These are phyloP conservation scores for Aspidiotus rigidus DNA, from an alignment of 2,888 invertebrate genomes.

Conservation along the genomic window DNA sequence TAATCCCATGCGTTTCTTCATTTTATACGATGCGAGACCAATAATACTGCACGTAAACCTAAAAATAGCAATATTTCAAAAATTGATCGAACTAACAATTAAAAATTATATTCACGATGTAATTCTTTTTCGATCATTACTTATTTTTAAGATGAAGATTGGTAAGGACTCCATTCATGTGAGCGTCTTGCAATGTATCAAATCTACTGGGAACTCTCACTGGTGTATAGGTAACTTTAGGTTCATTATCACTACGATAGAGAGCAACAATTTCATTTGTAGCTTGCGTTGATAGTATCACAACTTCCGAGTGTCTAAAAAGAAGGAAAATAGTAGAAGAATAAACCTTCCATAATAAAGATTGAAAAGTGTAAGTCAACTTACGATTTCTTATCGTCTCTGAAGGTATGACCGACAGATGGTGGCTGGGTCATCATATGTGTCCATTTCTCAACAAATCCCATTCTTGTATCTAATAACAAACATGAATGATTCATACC, in stretches of 20 bases:
- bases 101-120: neutral
- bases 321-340: neutral
- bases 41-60: conserved; percentile 19
- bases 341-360: neutral
- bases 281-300: conserved; percentile 19
- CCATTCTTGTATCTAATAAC: conserved; percentile 33
- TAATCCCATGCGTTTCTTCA: conserved; percentile 9
- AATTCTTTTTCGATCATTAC: conserved; percentile 8
- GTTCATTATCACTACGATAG: conserved; percentile 9
- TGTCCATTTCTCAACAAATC: conserved; percentile 32
- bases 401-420: neutral
- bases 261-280: conserved; percentile 16
- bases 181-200: conserved; percentile 24
- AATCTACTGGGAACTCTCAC: conserved; percentile 19
- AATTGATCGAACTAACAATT: neutral
- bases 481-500: conserved; percentile 34
- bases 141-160: conserved; percentile 12
- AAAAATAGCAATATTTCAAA: neutral
- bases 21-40: conserved; percentile 21
- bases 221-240: conserved; percentile 6
- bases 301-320: neutral
- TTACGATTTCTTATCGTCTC: conserved; percentile 12
- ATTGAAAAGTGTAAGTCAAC: neutral
- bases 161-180: conserved; percentile 2
- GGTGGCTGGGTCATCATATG: conserved; percentile 36